Percentiles rank a stretch among this genome's conserved stretches.
phyloP scores from a whole-genome alignment of 1,140 invertebrate species.

The Drosophila littoralis region DNA sequence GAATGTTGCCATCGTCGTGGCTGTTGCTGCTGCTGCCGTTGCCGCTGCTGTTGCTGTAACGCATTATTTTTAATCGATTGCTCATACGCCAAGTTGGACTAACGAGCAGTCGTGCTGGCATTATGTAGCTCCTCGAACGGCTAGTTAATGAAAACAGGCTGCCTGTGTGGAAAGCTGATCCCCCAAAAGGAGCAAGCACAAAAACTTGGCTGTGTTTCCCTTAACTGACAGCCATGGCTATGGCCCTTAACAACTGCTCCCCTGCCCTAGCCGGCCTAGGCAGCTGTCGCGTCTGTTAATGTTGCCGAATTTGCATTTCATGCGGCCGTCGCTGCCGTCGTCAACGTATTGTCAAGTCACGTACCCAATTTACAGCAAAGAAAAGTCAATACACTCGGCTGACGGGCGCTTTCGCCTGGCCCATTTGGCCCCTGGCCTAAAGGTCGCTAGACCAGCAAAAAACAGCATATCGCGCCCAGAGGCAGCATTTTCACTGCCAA shows the following conservation, averaged over 20 bases:
- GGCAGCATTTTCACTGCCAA: constrained; percentile 11
- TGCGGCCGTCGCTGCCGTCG: constrained; percentile 55
- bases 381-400: constrained; percentile 75
- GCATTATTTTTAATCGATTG: constrained; percentile 77
- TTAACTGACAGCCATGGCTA: not conserved
- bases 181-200: constrained; percentile 43
- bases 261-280: not conserved
- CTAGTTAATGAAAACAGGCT: constrained; percentile 80
- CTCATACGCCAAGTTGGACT: constrained; percentile 67
- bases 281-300: constrained; percentile 62
- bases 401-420: constrained; percentile 16
- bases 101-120: constrained; percentile 58
- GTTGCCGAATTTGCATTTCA: constrained; percentile 79
- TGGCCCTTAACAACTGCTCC: not conserved
- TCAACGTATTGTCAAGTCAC: constrained; percentile 77
- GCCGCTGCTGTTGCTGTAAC: constrained; percentile 10
- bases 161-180: constrained; percentile 73
- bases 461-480: constrained; percentile 13
- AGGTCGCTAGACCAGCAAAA: constrained; percentile 14
- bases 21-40: not conserved
- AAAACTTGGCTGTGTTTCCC: constrained; percentile 31
- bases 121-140: constrained; percentile 48
- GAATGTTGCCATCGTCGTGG: constrained; percentile 32
- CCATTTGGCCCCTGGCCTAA: constrained; percentile 12
- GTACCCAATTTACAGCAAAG: constrained; percentile 73